phyloP scores from a whole-genome alignment of 2,888 invertebrate species.

The Himalopsyche kuldschensis region DNA sequence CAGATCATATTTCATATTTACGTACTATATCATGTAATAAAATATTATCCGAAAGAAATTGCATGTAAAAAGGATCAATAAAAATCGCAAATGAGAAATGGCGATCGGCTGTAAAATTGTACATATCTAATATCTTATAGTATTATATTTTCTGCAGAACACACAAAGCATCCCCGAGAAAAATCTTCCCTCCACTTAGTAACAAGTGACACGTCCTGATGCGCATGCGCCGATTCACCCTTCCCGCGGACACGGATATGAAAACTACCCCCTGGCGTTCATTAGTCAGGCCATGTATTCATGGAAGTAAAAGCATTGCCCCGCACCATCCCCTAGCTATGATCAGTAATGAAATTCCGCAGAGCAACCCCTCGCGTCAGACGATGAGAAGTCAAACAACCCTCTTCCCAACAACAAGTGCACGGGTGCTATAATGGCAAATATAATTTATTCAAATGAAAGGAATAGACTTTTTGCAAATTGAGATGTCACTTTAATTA shows the following conservation, averaged over 20 bases:
- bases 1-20: no score
- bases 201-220: neutral
- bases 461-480: neutral
- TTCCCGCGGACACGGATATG: neutral
- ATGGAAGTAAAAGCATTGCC: conserved; percentile 31
- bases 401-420: neutral
- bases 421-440: neutral
- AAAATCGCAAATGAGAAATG: no score
- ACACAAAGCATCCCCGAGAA: neutral
- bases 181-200: neutral
- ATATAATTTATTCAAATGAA: neutral
- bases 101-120: no score
- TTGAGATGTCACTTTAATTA: neutral
- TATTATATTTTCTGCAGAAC: no score
- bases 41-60: no score
- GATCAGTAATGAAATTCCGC: conserved; percentile 23
- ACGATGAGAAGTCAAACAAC: conserved; percentile 2
- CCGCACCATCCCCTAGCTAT: conserved; percentile 13
- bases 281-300: conserved; percentile 37
- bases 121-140: no score
- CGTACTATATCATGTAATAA: no score
- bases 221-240: conserved; percentile 13
- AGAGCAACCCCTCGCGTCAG: conserved; percentile 12
- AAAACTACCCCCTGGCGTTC: conserved; percentile 25
- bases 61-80: no score